Conservation (phyloP, 1,140 invertebrate species). For the Aphaenogaster floridana region DNA sequence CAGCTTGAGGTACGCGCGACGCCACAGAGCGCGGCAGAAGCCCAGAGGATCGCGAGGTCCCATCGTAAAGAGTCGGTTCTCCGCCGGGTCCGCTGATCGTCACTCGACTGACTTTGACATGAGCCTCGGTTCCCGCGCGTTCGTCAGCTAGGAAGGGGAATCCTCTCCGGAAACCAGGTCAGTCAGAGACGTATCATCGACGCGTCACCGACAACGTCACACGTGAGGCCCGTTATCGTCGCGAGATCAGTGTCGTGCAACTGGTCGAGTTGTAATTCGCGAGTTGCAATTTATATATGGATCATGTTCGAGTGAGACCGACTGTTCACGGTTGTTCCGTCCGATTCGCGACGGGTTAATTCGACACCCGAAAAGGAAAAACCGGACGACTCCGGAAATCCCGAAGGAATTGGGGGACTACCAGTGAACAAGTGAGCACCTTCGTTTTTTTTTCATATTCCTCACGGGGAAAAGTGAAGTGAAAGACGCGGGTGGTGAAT, state of each 20-base stretch:
- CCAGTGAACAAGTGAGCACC: slow-evolving; percentile 71
- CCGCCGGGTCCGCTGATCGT: slow-evolving; percentile 69
- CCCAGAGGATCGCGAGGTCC: slow-evolving; percentile 78
- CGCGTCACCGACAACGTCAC: slow-evolving; percentile 21
- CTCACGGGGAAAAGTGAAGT: slow-evolving; percentile 46
- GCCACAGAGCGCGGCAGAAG: slow-evolving; percentile 78
- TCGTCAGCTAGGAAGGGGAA: slow-evolving; percentile 69
- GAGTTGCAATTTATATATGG: not conserved
- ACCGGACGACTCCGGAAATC: not conserved
- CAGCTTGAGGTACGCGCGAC: slow-evolving; percentile 66
- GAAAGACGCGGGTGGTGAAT: slow-evolving; percentile 51
- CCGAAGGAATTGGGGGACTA: slow-evolving; percentile 10
- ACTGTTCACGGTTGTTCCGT: not conserved
- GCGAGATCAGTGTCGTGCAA: slow-evolving; percentile 34
- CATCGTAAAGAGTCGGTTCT: slow-evolving; percentile 64
- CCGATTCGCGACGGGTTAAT: not conserved
- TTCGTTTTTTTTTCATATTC: slow-evolving; percentile 22
- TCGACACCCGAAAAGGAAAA: not conserved
- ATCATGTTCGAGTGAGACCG: not conserved
- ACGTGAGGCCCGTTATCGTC: not conserved
- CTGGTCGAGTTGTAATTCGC: not conserved
- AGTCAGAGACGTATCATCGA: slow-evolving; percentile 54
- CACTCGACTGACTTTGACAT: slow-evolving; percentile 70
- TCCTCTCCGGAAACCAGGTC: slow-evolving; percentile 69
- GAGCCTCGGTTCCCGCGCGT: slow-evolving; percentile 77